phyloP scores from a whole-genome alignment of 2,888 invertebrate genomes.

The Neoscelio sp. region DNA sequence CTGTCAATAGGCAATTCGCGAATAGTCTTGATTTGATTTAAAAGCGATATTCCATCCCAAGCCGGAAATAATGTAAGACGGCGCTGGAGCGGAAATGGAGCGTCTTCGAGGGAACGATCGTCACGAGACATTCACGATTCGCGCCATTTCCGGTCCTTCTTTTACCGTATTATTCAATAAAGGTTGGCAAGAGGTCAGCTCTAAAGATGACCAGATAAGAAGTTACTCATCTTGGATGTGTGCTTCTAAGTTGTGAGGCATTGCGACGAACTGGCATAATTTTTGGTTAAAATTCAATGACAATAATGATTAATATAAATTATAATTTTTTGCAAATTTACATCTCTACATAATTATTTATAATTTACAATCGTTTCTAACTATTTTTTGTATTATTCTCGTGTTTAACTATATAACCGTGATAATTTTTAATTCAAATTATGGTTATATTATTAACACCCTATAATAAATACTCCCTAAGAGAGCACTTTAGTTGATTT shows the following conservation, averaged over 20 bases:
- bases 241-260: constrained; percentile 16
- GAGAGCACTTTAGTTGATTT: no score
- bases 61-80: constrained; percentile 84
- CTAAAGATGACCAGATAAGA: constrained; percentile 64
- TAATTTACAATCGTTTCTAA: no score
- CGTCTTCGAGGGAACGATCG: constrained; percentile 79
- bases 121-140: constrained; percentile 73
- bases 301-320: no score
- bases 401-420: no score
- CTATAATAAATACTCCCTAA: no score
- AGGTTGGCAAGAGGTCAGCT: constrained; percentile 65
- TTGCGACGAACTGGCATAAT: no score
- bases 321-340: no score
- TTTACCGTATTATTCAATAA: constrained; percentile 66
- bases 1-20: constrained; percentile 77
- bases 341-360: no score
- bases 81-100: constrained; percentile 80
- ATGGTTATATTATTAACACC: no score
- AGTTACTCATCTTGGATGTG: constrained; percentile 36
- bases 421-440: no score
- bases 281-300: no score
- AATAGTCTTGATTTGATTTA: constrained; percentile 83
- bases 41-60: constrained; percentile 83
- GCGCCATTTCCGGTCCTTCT: constrained; percentile 76
- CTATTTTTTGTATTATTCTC: no score